Evolutionary conservation across 2,888 invertebrate species (phyloP), one percentile per base, ranked within the genome.

Genomic region (Anthrax anthrax): DNA sequence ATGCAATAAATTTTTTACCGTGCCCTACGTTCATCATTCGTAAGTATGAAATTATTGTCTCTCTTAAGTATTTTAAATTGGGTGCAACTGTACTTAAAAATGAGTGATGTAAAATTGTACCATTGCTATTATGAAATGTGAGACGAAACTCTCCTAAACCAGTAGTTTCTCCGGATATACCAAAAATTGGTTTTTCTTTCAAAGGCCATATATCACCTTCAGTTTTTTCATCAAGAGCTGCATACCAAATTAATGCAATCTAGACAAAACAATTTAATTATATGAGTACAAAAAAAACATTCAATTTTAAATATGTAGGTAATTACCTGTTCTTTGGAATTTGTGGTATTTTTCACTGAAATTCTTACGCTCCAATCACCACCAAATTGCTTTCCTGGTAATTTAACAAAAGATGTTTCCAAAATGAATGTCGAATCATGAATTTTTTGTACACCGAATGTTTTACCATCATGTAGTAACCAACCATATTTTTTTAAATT

Each of bases 321-420:
- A 18, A 27, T 18, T 43, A 51, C 50, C 38, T 58, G 55, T 9
- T 59, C 58, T 45, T 58, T 57, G 37, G 38, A n/a, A 12, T 47
- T 36, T 2, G 47, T 55, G 12, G 58, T 61, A 46, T 67, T 66
- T 2, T 64, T 70, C 1, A 84, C 81, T 45, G 74, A 70, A 43
- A 97, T 78, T 53, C 89, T 74, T 1, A 86, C 86, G 0, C 91
- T 89, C 95, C 96, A 96, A 58, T 94, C 92, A 0, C 94, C 94
- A 2, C 94, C 94, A 59, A 83, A 77, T 32, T 75, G 70, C 1
- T 88, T 89, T 2, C 84, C 84, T 0, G 76, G 71, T 43, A 79
- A 77, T 70, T 96, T 96, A 0, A 97, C 78, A 66, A 94, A 96
- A 1, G 87, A 84, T 0, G 95, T 95, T 48, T 75, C 77, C 9